Base-by-base conservation (phyloP, 2,888 invertebrate species). In the Chymomyza caudatula region DNA sequence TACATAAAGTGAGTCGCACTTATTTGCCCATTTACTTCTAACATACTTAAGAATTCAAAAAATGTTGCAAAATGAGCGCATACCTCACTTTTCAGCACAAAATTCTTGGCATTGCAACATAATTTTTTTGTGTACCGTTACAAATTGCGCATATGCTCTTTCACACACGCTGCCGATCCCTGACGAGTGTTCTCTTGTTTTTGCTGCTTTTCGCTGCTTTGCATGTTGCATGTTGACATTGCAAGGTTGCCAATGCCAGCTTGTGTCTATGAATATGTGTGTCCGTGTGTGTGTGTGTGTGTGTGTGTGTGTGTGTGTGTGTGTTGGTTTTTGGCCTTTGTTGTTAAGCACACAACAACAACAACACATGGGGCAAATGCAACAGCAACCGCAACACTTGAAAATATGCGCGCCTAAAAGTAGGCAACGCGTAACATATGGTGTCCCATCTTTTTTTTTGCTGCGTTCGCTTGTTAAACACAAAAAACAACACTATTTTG, bases 401-500 rank as follows among this genome's bases (percentile, higher is more conserved):
- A 55, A 73, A 37, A 2, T 37, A 64, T 61, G 29, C 43, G 59
- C 59, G 59, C 19, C 25, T 59, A 58, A 64, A 56, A 58, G 70
- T 43, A 52, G 52, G 63, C 65, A 63, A 25, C 43, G 70, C 60
- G 55, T 65, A 62, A 51, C 62, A 47, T 60, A 60, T 71, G 63
- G 20, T 51, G 65, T 23, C 37, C 22, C 19, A 47, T 15, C 2
- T 60, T 66, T 56, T 71, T 59, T 71, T 75, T 56, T 6, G 15
- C 15, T 13, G 13, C 20, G 15, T 17, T n/a, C 19, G 47, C 47
- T 37, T 37, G 29, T 37, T 37, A 37, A 37, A 37, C 29, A 11
- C 11, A 37, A 47, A 47, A 19, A 47, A 67, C 67, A 58, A 67
- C 57, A 63, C 59, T 71, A 67, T 78, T 84, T 73, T 65, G 82